Conservation (phyloP, 2,113 vertebrate genomes). For the Vireo altiloquus region DNA sequence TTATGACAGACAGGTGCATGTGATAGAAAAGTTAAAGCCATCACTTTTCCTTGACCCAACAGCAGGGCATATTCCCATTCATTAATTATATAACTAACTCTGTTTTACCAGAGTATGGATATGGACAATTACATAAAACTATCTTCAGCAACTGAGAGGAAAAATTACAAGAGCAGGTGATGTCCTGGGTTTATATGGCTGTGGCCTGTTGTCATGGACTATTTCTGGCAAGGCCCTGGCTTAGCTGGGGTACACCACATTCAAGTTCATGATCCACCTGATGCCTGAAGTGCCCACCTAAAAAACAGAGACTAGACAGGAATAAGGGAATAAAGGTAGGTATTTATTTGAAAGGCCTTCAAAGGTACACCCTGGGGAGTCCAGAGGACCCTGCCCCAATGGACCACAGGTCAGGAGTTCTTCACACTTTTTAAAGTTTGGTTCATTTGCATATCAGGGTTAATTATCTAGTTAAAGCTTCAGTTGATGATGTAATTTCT, state of each 20-base stretch:
- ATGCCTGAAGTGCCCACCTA: too few relatives aligned
- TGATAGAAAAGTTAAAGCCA: not conserved
- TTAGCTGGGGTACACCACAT: not conserved
- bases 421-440: too few relatives aligned
- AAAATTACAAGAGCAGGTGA: rapidly evolving
- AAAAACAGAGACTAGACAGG: too few relatives aligned
- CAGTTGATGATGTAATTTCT: too few relatives aligned
- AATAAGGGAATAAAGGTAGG: too few relatives aligned
- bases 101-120: not conserved
- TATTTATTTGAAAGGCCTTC: too few relatives aligned
- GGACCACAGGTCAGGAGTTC: too few relatives aligned
- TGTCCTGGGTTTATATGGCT: not conserved
- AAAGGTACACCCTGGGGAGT: too few relatives aligned
- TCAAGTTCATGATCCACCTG: not conserved
- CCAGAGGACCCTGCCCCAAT: too few relatives aligned
- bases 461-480: too few relatives aligned
- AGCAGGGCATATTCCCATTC: not conserved
- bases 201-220: not conserved
- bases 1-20: not conserved
- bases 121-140: not conserved
- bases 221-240: not conserved
- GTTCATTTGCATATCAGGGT: too few relatives aligned
- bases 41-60: not conserved
- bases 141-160: not conserved
- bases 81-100: not conserved